Percentiles rank a stretch among this genome's conserved stretches.
Evolutionary conservation across 2,113 vertebrate species (phyloP).

Genomic region (Istiophorus platypterus): DNA sequence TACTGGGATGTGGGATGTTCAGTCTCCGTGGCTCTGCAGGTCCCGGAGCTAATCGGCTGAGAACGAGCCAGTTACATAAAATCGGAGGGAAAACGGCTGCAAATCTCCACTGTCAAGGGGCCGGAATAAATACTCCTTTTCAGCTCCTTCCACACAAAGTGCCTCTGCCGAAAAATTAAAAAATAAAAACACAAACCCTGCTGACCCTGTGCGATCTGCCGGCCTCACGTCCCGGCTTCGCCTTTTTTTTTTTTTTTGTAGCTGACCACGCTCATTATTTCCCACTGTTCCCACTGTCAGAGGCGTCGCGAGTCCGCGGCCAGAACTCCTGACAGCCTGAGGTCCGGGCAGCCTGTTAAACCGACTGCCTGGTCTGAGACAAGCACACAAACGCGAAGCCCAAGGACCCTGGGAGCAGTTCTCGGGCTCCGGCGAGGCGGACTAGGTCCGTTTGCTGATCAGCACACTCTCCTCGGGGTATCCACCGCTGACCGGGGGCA

Average conservation of each 20-base stretch:
- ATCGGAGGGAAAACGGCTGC: neutral
- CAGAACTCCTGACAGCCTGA: neutral
- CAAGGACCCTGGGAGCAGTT: neutral
- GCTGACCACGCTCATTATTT: neutral
- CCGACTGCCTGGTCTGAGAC: neutral
- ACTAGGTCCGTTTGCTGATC: neutral
- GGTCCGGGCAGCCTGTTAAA: neutral
- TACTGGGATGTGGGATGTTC: neutral
- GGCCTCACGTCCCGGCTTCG: neutral
- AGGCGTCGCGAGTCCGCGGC: neutral
- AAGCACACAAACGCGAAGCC: neutral
- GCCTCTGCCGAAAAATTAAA: too few species aligned
- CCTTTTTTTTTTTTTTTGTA: too few species aligned
- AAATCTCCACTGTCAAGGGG: neutral
- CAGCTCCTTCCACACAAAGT: too few species aligned
- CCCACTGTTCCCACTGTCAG: neutral
- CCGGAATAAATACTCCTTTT: too few species aligned
- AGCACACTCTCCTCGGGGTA: neutral
- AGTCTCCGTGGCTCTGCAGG: neutral
- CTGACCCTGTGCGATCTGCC: neutral
- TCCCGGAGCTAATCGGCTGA: too few species aligned
- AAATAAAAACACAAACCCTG: too few species aligned
- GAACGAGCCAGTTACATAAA: too few species aligned
- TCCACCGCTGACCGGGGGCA: neutral
- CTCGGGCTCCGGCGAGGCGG: neutral